A percentile compares a stretch with the other conserved stretches of the same genome.
Conservation (phyloP, 2,888 invertebrate species). For the Nomada goodeniana region DNA sequence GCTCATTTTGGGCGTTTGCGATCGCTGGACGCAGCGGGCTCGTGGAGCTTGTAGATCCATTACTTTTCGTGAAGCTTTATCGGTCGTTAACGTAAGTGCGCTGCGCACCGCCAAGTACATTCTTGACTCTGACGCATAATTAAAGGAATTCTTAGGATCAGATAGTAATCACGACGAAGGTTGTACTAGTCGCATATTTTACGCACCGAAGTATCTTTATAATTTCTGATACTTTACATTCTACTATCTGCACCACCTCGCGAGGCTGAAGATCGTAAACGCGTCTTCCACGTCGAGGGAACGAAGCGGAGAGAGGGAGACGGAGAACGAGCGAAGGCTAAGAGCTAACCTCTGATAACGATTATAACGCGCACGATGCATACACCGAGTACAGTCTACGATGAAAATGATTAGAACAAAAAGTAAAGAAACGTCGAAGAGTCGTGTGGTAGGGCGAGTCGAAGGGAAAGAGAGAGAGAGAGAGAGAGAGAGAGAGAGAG, state of each 20-base stretch:
- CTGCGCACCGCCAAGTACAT: not conserved
- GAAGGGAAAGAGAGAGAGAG: not conserved
- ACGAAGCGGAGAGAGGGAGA: not conserved
- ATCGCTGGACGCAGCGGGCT: not conserved
- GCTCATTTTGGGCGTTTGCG: not conserved
- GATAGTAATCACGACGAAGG: not conserved
- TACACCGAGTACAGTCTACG: not conserved
- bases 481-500: not conserved
- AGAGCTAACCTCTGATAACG: not conserved
- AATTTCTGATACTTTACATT: slow-evolving; percentile 50
- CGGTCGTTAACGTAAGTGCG: not conserved
- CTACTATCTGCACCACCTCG: slow-evolving; percentile 35
- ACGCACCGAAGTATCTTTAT: slow-evolving; percentile 22
- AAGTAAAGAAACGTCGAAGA: too few species aligned
- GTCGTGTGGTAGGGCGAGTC: not conserved
- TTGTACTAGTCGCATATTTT: slow-evolving; percentile 2
- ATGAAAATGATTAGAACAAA: not conserved
- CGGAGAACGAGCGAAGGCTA: not conserved
- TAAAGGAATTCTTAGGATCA: slow-evolving; percentile 17
- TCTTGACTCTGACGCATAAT: slow-evolving; percentile 21
- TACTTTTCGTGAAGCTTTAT: not conserved
- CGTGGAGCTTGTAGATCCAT: not conserved
- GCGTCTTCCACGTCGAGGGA: slow-evolving; percentile 26
- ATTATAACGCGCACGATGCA: not conserved
- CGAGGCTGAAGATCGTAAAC: slow-evolving; percentile 52